phyloP scores from a whole-genome alignment of 2,888 invertebrate genomes.

The Molanna angustata region DNA sequence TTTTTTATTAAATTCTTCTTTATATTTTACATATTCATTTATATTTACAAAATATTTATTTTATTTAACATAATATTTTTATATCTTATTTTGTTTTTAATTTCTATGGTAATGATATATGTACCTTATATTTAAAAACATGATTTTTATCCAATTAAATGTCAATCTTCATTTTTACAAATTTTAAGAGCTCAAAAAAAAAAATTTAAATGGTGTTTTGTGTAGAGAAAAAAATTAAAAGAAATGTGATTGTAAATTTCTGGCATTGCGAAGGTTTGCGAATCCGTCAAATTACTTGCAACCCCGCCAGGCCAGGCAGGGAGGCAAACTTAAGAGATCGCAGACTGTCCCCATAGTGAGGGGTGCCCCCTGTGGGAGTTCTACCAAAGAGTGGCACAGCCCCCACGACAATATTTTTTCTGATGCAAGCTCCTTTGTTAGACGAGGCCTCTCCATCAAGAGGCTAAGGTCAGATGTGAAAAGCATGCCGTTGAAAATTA shows the following conservation, averaged over 20 bases:
- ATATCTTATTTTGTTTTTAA: not conserved
- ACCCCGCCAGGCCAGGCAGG: constrained; percentile 44
- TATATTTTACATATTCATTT: not conserved
- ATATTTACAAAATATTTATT: not conserved
- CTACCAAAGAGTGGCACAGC: constrained; percentile 39
- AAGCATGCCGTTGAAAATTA: not conserved
- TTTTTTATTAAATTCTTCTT: too few species aligned
- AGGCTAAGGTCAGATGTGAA: constrained; percentile 48
- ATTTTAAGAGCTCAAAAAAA: too few species aligned
- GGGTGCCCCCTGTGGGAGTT: not conserved
- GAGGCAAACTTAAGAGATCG: constrained; percentile 29
- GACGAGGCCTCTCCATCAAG: constrained; percentile 54
- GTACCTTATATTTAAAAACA: too few species aligned
- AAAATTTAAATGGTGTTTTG: too few species aligned
- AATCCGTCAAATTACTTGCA: constrained; percentile 55
- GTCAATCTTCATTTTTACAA: too few species aligned
- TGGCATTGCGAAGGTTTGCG: too few species aligned
- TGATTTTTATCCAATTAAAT: too few species aligned
- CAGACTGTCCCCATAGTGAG: constrained; percentile 23
- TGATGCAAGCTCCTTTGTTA: constrained; percentile 53
- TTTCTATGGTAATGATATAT: not conserved
- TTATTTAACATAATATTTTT: not conserved
- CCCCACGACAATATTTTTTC: constrained; percentile 47
- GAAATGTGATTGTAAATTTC: too few species aligned
- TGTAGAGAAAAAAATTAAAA: too few species aligned